Evolutionary conservation across 2,113 vertebrate genomes (phyloP), one percentile per base, ranked within the genome.

Genomic region (Stomatorhinus ivindoensis): DNA sequence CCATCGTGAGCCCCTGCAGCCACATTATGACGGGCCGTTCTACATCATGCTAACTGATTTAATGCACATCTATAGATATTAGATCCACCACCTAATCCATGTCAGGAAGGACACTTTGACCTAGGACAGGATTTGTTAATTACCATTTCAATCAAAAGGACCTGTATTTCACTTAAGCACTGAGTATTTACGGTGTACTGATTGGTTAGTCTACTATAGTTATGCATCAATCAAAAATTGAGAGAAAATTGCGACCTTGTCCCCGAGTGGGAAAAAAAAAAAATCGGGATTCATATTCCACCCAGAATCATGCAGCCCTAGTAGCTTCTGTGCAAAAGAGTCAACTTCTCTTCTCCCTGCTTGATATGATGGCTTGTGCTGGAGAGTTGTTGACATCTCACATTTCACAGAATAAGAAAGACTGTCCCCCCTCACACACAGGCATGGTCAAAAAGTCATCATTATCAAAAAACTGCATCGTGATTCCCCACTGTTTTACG

Each of bases 11-110:
- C 82, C 55, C 10, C 31, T 89, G 82, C 83, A 51, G 19, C 27
- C 61, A 0, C 89, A 31, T 9, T 89, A 89, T 35, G 55, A 87
- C 48, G 19, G 89, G 7, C 48, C 86, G 6, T 89, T 87, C 61
- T 19, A 3, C 11, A 84, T 89, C 9, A 65, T 65, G n/a, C 9
- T 65, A 65, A 65, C 61, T 27, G 61, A 27, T 27, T 27, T 65
- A 27, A 27, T n/a, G n/a, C 61, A 65, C n/a, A 11, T 65, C 9
- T 27, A n/a, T 65, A n/a, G 24, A 61, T n/a, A 65, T 9, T 10
- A n/a, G 9, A 11, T n/a, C 27, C n/a, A 65, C 61, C n/a, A 65
- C n/a, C 61, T 27, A 65, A 11, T 65, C 61, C n/a, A 65, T 65
- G 61, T 65, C 61, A 65, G n/a, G n/a, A 65, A 27, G 58, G 61